Percentiles rank a stretch among this genome's conserved stretches.
These are phyloP conservation scores for Drosophila jambulina DNA, from an alignment of 1,140 invertebrate genomes.

Conservation along the genomic window DNA sequence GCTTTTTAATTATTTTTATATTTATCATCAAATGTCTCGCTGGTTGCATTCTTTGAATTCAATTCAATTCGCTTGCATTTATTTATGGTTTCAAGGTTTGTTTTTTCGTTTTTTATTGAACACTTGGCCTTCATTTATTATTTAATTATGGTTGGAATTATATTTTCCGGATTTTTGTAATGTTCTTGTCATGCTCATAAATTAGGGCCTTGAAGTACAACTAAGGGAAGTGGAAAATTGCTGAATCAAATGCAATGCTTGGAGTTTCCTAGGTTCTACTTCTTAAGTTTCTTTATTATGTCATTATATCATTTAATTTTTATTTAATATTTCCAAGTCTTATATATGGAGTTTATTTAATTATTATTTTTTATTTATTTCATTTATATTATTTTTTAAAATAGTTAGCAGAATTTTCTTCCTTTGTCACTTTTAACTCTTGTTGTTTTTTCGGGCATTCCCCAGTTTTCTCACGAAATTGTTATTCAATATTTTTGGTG, in stretches of 20 bases:
- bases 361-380: neutral
- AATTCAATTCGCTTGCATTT: slow-evolving; percentile 3
- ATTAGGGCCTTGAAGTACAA: neutral
- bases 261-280: neutral
- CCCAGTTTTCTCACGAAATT: slow-evolving; percentile 51
- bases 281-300: neutral
- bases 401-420: neutral
- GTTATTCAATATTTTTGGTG: slow-evolving; percentile 28
- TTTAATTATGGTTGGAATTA: slow-evolving; percentile 13
- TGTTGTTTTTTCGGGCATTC: slow-evolving; percentile 9
- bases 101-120: neutral
- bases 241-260: slow-evolving; percentile 6
- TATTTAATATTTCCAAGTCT: neutral
- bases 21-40: neutral
- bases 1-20: neutral
- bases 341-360: neutral
- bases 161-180: slow-evolving; percentile 5
- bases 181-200: slow-evolving; percentile 19
- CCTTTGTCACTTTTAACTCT: slow-evolving; percentile 30
- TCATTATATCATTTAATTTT: neutral
- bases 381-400: neutral
- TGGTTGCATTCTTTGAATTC: neutral
- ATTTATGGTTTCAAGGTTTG: slow-evolving; percentile 13
- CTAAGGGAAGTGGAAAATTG: slow-evolving; percentile 1
- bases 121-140: slow-evolving; percentile 8